These are phyloP conservation scores for Stichopus horrens DNA, from an alignment of 53 echinoderm and acorn worm species.

Conservation along the genomic window DNA sequence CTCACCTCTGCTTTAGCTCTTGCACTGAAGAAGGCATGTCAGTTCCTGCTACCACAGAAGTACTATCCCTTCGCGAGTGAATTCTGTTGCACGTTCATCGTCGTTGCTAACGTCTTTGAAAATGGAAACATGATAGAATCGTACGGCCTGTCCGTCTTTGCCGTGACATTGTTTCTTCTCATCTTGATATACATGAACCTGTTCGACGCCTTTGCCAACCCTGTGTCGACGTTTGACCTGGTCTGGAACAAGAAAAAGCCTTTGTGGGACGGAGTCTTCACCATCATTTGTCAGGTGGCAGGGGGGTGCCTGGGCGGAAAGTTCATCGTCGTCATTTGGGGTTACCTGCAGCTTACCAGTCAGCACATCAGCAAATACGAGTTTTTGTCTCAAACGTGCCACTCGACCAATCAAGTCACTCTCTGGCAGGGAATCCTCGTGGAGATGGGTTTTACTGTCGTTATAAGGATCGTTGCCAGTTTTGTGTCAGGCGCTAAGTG, in stretches of 20 bases:
- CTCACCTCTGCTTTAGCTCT: constrained; percentile 27
- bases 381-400: constrained; percentile 53
- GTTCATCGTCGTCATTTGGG: constrained; percentile 74
- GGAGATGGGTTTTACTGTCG: constrained; percentile 61
- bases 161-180: constrained; percentile 56
- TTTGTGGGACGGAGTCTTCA: constrained; percentile 48
- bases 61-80: constrained; percentile 52
- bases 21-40: constrained; percentile 25
- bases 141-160: constrained; percentile 60
- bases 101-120: constrained; percentile 66
- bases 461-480: constrained; percentile 63
- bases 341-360: constrained; percentile 53
- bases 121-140: constrained; percentile 58
- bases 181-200: constrained; percentile 61
- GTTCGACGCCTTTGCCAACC: constrained; percentile 74
- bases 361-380: constrained; percentile 43
- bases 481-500: constrained; percentile 48
- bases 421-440: constrained; percentile 55
- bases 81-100: constrained; percentile 63
- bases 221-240: constrained; percentile 56
- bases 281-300: constrained; percentile 57
- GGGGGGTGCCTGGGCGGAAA: constrained; percentile 69
- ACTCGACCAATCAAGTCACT: constrained; percentile 56
- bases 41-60: constrained; percentile 16
- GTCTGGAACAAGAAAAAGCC: constrained; percentile 58